These are phyloP conservation scores for Drosophila prosaltans DNA, from an alignment of 1,140 invertebrate genomes.

Conservation along the genomic window DNA sequence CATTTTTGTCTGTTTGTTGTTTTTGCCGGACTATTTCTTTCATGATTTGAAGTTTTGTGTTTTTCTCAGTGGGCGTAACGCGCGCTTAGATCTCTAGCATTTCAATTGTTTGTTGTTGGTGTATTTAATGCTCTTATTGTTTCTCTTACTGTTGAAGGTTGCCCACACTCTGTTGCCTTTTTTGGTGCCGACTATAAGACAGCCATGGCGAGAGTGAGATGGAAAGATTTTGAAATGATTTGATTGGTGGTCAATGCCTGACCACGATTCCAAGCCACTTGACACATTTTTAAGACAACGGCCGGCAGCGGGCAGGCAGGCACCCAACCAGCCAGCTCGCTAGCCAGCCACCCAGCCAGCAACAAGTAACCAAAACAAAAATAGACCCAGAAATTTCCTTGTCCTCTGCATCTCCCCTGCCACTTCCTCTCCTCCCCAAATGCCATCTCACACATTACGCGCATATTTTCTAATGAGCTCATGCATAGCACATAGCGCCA, in stretches of 20 bases:
- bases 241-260: slow-evolving; percentile 71
- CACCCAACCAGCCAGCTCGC: too few relatives aligned
- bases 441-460: slow-evolving; percentile 69
- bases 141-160: slow-evolving; percentile 6
- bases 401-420: slow-evolving; percentile 23
- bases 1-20: slow-evolving; percentile 65
- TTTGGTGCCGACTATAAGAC: slow-evolving; percentile 51
- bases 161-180: slow-evolving; percentile 70
- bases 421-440: slow-evolving; percentile 23
- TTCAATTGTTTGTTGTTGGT: not conserved
- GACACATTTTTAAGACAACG: slow-evolving; percentile 64
- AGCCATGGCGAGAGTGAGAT: not conserved
- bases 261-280: slow-evolving; percentile 68
- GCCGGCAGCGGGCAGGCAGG: not conserved
- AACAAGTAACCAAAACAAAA: slow-evolving; percentile 24
- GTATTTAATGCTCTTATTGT: not conserved
- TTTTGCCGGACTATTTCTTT: slow-evolving; percentile 40
- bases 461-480: slow-evolving; percentile 81
- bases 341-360: slow-evolving; percentile 11
- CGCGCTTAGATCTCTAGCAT: slow-evolving; percentile 52
- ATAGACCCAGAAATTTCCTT: slow-evolving; percentile 60
- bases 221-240: slow-evolving; percentile 25
- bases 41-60: slow-evolving; percentile 75
- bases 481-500: slow-evolving; percentile 64
- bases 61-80: slow-evolving; percentile 70